These are phyloP conservation scores for Petroica traversi DNA, from an alignment of 2,113 vertebrate species.

Conservation along the genomic window DNA sequence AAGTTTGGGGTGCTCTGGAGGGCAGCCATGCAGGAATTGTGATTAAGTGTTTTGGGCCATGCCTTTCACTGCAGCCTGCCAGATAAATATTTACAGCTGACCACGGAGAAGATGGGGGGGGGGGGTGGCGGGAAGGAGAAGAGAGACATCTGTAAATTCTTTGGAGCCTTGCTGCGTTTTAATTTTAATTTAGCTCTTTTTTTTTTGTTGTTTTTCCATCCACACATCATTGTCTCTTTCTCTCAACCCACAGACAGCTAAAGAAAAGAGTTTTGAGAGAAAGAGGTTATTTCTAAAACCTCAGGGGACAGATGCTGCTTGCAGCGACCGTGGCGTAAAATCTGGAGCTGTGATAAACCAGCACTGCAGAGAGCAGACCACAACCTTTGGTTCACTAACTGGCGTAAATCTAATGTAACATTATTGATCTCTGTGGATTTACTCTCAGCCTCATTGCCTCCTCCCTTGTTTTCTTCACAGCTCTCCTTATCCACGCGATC, in stretches of 20 bases:
- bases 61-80: conserved; percentile 54
- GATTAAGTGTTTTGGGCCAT: conserved; percentile 62
- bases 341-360: background rate
- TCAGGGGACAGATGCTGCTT: background rate
- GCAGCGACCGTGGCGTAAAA: background rate
- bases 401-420: background rate
- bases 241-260: background rate
- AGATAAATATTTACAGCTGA: conserved; percentile 74
- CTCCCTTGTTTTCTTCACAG: conserved; percentile 22
- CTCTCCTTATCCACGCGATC: background rate
- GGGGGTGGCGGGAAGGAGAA: background rate
- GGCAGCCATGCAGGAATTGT: conserved; percentile 44
- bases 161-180: conserved; percentile 30
- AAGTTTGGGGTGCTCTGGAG: conserved; percentile 34
- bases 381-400: conserved; percentile 42
- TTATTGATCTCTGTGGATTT: conserved; percentile 52
- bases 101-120: background rate
- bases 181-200: conserved; percentile 30
- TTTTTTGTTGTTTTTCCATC: conserved; percentile 11
- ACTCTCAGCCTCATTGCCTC: background rate
- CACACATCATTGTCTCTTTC: background rate
- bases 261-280: background rate
- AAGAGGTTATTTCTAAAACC: background rate
- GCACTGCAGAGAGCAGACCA: background rate
- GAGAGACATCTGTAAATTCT: conserved; percentile 63